Evolutionary conservation across 2,888 invertebrate genomes (phyloP), one percentile per base, ranked within the genome.

Genomic region (Charanyca ferruginea): DNA sequence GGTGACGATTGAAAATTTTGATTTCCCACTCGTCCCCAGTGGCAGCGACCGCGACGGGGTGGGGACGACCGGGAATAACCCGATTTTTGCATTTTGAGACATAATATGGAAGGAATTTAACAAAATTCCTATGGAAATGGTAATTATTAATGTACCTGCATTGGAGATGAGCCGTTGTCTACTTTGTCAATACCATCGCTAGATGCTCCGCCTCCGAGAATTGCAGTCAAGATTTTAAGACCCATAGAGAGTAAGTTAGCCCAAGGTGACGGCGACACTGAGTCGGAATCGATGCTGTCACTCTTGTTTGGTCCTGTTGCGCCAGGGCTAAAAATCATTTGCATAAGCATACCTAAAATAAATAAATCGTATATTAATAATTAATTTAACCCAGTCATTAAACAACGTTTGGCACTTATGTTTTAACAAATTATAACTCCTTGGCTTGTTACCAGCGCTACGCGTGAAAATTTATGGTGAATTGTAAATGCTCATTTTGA

Each of bases 161-260:
- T 98, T 69, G 98, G 98, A 20, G 97, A 97, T 75, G 97, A 97
- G 86, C 97, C 98, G 90, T 98, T 98, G 94, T 98, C 98, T 66
- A 98, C 98, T 94, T 98, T 98, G 91, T 98, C 98, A 91, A 98
- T 98, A 66, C 98, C 98, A 87, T 98, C 98, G 84, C 96, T 97
- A 51, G 97, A 97, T 41, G 96, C 97, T 41, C 97, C 97, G 68
- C 98, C 98, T 57, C 98, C 98, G 65, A 98, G 96, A 81, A 98
- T 96, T 42, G 98, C 98, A 32, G 98, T 98, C 74, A 98, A 96
- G 85, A 98, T 97, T 93, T 98, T 98, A 63, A 98, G 96, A 57
- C 98, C 98, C 90, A 98, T 97, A 8, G 98, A 97, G 57, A 98
- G 95, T 25, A 98, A 96, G 92, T 98, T 98, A 49, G 98, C 97